Percentiles rank a stretch among this genome's conserved stretches.
Evolutionary conservation across 2,113 vertebrate genomes (phyloP).

Genomic region (Caretta caretta): DNA sequence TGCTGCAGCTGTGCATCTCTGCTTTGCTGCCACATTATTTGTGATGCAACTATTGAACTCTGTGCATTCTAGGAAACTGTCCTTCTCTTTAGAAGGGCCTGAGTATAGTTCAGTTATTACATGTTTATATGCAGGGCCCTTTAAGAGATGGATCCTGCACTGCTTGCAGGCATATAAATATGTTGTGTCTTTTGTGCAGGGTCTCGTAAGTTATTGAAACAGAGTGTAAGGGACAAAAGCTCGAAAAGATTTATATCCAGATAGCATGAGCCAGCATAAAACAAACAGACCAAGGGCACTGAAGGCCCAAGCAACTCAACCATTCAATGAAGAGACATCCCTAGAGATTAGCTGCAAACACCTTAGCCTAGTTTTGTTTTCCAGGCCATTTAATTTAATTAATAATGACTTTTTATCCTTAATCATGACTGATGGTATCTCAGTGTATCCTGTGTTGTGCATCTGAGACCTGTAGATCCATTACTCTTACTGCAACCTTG

Average conservation of each 20-base stretch:
- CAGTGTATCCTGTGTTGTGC: background rate
- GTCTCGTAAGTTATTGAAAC: conserved; percentile 25
- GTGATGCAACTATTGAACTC: background rate
- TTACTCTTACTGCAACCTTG: background rate
- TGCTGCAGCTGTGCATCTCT: background rate
- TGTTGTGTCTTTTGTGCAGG: conserved; percentile 11
- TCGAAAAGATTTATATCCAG: conserved; percentile 20
- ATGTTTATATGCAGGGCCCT: background rate
- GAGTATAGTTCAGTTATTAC: background rate
- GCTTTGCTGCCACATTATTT: background rate
- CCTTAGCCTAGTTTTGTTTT: conserved; percentile 37
- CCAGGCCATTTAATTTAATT: conserved; percentile 25
- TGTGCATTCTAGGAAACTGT: background rate
- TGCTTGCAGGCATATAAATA: conserved; percentile 1
- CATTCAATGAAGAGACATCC: background rate
- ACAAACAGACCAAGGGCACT: conserved; percentile 2
- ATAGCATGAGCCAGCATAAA: conserved; percentile 4
- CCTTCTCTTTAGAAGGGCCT: background rate
- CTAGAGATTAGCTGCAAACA: conserved; percentile 5
- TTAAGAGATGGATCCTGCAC: background rate
- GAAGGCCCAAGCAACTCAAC: conserved; percentile 6
- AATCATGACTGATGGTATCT: conserved; percentile 27
- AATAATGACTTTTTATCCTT: conserved; percentile 32
- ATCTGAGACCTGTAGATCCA: background rate
- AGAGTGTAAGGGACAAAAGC: background rate